Percentiles rank a stretch among this genome's conserved stretches.
Evolutionary conservation across 2,797 vertebrate species (phyloP).

Genomic region (Enteromius viviparus): DNA sequence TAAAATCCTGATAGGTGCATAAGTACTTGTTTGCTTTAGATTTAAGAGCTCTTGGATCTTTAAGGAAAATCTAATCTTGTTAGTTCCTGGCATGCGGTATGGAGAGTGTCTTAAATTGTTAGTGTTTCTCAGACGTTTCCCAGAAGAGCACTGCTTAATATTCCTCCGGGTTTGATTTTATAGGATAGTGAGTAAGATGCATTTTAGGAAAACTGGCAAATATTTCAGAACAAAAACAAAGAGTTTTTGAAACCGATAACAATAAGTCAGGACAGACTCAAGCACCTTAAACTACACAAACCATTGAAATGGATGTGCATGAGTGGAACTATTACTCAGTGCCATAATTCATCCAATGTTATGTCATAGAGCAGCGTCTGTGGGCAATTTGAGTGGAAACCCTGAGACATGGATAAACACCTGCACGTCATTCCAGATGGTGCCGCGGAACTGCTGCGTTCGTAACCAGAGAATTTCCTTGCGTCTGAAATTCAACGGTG

Average conservation of each 20-base stretch:
- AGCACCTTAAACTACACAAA: constrained; percentile 43
- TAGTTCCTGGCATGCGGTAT: constrained; percentile 28
- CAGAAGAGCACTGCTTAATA: constrained; percentile 41
- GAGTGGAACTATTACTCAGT: constrained; percentile 21
- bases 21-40: constrained; percentile 19
- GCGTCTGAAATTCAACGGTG: constrained; percentile 4
- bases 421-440: constrained; percentile 49
- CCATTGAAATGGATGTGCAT: constrained; percentile 12
- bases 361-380: constrained; percentile 32
- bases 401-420: constrained; percentile 45
- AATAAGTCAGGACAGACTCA: neutral
- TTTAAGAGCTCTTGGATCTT: constrained; percentile 27
- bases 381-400: constrained; percentile 45
- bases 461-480: constrained; percentile 25
- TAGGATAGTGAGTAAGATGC: constrained; percentile 23
- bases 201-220: constrained; percentile 29
- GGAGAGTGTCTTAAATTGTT: constrained; percentile 42
- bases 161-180: constrained; percentile 33
- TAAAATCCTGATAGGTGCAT: constrained; percentile 7
- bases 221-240: constrained; percentile 13
- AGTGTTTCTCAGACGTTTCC: constrained; percentile 36
- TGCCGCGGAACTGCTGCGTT: neutral
- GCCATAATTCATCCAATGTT: constrained; percentile 25
- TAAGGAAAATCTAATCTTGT: constrained; percentile 8
- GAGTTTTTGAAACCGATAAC: constrained; percentile 11